Evolutionary conservation across 1,140 invertebrate genomes (phyloP).

Genomic region (Periplaneta americana): DNA sequence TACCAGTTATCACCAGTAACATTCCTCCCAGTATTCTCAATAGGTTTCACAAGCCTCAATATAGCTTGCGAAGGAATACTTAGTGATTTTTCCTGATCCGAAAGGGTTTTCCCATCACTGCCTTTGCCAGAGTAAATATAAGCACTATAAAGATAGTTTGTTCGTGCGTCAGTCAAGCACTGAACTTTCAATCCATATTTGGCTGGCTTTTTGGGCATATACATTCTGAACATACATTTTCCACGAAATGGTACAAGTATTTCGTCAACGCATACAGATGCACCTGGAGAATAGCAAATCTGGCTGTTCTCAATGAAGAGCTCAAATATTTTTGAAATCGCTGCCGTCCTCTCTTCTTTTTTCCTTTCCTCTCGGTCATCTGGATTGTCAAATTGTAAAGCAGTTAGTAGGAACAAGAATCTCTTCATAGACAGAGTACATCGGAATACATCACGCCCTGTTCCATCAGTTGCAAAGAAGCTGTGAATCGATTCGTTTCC

Average conservation of each 20-base stretch:
- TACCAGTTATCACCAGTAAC: conserved; percentile 34
- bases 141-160: conserved; percentile 25
- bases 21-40: conserved; percentile 31
- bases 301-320: conserved; percentile 35
- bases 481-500: background rate
- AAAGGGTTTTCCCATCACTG: background rate
- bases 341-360: conserved; percentile 20
- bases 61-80: background rate
- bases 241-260: conserved; percentile 35
- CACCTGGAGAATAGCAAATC: conserved; percentile 27
- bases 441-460: background rate
- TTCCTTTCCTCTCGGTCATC: background rate
- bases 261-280: conserved; percentile 30
- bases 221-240: conserved; percentile 34
- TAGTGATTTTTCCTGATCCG: background rate
- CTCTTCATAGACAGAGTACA: background rate
- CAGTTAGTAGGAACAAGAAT: background rate
- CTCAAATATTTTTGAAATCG: conserved; percentile 28
- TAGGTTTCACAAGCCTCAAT: conserved; percentile 25
- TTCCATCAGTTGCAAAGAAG: too few relatives aligned
- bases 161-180: conserved; percentile 1
- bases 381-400: background rate
- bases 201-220: conserved; percentile 39
- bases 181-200: conserved; percentile 41
- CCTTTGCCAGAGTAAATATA: conserved; percentile 24